These are phyloP conservation scores for Plectropomus leopardus DNA, from an alignment of 2,113 vertebrate genomes.

Conservation along the genomic window DNA sequence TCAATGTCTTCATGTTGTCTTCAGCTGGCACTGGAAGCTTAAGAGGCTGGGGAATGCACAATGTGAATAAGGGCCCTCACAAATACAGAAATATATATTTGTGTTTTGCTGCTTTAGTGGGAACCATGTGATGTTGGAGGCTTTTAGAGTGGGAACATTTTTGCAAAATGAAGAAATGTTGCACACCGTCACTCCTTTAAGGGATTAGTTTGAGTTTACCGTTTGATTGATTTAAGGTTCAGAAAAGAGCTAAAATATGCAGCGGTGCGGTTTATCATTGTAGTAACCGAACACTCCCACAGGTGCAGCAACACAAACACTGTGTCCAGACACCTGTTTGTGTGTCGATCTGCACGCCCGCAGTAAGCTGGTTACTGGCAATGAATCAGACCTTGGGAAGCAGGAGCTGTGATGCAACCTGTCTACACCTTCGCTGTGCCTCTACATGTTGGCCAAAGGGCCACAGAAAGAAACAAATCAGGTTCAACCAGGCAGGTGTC, in stretches of 20 bases:
- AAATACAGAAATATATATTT: background rate
- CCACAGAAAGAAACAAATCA: constrained; percentile 37
- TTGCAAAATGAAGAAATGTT: background rate
- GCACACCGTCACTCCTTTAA: background rate
- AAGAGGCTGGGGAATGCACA: background rate
- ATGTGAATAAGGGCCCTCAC: background rate
- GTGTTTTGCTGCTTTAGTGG: background rate
- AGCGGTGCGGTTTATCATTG: background rate
- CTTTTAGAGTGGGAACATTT: background rate
- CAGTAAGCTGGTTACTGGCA: constrained; percentile 10
- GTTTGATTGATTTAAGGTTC: constrained; percentile 6
- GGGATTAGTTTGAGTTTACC: background rate
- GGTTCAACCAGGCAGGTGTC: constrained; percentile 54
- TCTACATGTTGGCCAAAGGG: constrained; percentile 47
- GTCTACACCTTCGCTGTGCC: constrained; percentile 26
- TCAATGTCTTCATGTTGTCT: background rate
- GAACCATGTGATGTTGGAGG: background rate
- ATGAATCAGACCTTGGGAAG: constrained; percentile 17
- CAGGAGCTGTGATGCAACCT: constrained; percentile 43
- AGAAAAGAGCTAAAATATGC: constrained; percentile 28
- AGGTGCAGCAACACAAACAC: constrained; percentile 22
- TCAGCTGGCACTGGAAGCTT: background rate
- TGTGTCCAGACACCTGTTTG: constrained; percentile 34
- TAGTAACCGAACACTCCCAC: constrained; percentile 24
- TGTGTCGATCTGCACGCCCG: constrained; percentile 7